Conservation (phyloP, 2,113 vertebrate species). For the Pseudorhombus dupliciocellatus region DNA sequence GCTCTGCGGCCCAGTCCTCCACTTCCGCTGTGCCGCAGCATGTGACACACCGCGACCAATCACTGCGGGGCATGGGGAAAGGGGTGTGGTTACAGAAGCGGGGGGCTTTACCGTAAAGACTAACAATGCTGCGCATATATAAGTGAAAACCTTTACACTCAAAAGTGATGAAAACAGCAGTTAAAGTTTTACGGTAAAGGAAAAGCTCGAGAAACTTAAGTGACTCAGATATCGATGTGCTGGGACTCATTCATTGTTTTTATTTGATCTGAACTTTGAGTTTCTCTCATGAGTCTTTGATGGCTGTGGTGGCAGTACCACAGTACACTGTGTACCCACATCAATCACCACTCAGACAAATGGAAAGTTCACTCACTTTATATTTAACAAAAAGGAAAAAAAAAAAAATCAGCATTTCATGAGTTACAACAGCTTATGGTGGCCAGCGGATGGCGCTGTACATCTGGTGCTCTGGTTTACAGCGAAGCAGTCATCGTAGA, state of each 20-base stretch:
- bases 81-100: not conserved
- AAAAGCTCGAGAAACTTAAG: not conserved
- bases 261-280: no score
- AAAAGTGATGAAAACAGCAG: not conserved
- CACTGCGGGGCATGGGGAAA: not conserved
- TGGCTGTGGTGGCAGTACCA: not conserved
- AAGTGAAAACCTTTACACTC: not conserved
- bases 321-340: not conserved
- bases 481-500: constrained; percentile 89
- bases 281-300: no score
- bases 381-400: constrained; percentile 84
- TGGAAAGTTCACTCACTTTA: constrained; percentile 86
- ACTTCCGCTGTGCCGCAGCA: constrained; percentile 57
- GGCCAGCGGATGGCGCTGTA: constrained; percentile 88
- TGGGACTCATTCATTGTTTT: no score
- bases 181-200: constrained; percentile 24
- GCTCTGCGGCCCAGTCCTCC: constrained; percentile 24
- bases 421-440: constrained; percentile 93
- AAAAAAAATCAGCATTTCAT: constrained; percentile 90
- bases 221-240: no score
- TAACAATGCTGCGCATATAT: not conserved
- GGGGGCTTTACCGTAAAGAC: constrained; percentile 19
- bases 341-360: constrained; percentile 25
- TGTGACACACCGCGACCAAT: constrained; percentile 44
- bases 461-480: constrained; percentile 76